A percentile compares a stretch with the other conserved stretches of the same genome.
These are phyloP conservation scores for Odocoileus hemionus DNA, from an alignment of 2,113 vertebrate species.

Conservation along the genomic window DNA sequence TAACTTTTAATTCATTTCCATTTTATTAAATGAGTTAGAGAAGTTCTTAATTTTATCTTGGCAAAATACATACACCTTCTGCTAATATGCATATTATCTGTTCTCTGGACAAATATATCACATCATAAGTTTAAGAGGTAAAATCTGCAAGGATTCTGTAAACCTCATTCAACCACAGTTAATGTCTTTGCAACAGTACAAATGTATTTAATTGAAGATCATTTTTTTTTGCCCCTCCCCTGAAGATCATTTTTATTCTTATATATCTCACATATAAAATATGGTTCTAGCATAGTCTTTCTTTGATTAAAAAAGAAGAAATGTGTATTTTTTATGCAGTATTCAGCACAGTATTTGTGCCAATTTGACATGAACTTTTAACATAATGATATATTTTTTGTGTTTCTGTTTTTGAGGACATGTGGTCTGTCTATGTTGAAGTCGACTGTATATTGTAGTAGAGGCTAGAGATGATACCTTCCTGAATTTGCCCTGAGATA, in stretches of 20 bases:
- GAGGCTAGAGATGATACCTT: not conserved
- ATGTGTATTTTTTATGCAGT: not conserved
- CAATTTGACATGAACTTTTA: not conserved
- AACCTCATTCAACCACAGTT: not conserved
- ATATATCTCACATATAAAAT: not conserved
- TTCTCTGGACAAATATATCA: not conserved
- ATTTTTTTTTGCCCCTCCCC: not conserved
- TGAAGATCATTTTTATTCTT: conserved; percentile 19
- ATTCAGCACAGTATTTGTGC: not conserved
- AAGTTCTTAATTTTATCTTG: conserved; percentile 12
- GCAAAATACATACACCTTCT: not conserved
- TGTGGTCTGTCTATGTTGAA: not conserved
- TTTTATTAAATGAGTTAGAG: not conserved
- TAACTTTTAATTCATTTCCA: conserved; percentile 49
- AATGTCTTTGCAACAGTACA: conserved; percentile 5
- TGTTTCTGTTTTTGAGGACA: not conserved
- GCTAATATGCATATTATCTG: not conserved
- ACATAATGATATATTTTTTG: not conserved
- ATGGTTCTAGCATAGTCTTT: not conserved
- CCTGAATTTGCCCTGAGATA: not conserved
- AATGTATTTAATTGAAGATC: not conserved
- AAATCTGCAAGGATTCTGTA: not conserved
- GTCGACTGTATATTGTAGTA: not conserved
- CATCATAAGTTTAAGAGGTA: not conserved
- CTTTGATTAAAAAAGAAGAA: not conserved